Base-by-base conservation (phyloP, 2,888 invertebrate species). In the Pseudococcus viburni region DNA sequence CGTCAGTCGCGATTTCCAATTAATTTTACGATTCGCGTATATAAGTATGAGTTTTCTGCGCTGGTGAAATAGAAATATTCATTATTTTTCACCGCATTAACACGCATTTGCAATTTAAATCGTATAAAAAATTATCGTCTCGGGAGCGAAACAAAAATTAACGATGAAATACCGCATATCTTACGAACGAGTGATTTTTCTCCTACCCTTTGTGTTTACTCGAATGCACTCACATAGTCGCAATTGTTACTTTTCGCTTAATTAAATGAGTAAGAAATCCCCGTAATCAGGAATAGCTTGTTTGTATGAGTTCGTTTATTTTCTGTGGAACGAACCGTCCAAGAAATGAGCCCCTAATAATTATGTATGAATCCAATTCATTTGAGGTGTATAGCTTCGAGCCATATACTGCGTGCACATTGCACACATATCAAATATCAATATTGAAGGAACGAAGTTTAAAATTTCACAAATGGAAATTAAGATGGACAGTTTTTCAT, bases 31-130 rank as follows among this genome's bases (percentile, higher is more conserved):
- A 55, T n/a, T 55, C 77, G 77, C 9, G 26, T 26, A 68, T 68
- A 26, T 19, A 73, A 26, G 42, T n/a, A 77, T 39, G 1, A 17
- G 77, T 42, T 12, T 2, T 0, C 33, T 73, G 73, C 8, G 42
- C 1, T 42, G 77, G 33, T 39, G 39, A 77, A 77, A 22, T 77
- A 39, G 15, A 77, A n/a, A 77, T 77, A 77, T 77, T 77, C 77
- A 77, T 77, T 77, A 77, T 77, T 77, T 73, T 77, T 42, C 77
- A 17, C 39, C 77, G 77, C 77, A 77, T 77, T 77, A 39, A n/a
- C 77, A 42, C 42, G 77, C 42, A 77, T 77, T 77, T 77, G 77
- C 77, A 77, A 77, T 77, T 77, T 39, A 77, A 77, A 77, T 77
- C n/a, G 39, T n/a, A 26, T 17, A 77, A 68, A 42, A 26, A 77